Evolutionary conservation across 1,140 invertebrate genomes (phyloP).

Genomic region (Caerostris darwini): DNA sequence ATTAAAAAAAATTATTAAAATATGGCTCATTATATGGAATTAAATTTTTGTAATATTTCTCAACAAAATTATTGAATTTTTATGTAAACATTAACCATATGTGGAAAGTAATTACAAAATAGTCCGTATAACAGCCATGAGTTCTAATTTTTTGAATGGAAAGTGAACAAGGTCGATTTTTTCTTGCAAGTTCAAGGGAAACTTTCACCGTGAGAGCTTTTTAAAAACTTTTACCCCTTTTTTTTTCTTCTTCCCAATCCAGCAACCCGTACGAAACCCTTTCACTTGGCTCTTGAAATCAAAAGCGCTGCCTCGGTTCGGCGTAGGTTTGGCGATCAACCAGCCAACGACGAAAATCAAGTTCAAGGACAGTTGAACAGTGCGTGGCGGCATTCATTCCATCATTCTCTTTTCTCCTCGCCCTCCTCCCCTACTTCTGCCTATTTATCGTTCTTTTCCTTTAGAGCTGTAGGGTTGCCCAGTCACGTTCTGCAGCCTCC

Average conservation of each 20-base stretch:
- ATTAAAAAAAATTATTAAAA: no score
- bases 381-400: constrained; percentile 72
- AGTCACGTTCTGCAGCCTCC: constrained; percentile 51
- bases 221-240: not conserved
- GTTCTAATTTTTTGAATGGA: no score
- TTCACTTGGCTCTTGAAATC: constrained; percentile 20
- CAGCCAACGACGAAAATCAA: constrained; percentile 61
- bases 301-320: not conserved
- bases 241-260: no score
- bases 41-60: no score
- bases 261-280: not conserved
- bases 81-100: no score
- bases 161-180: no score
- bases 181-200: not conserved
- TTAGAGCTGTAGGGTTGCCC: constrained; percentile 66
- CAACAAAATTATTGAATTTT: no score
- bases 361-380: constrained; percentile 73
- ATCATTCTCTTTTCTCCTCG: not conserved
- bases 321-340: constrained; percentile 64
- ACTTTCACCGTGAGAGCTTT: not conserved
- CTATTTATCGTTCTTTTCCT: constrained; percentile 61
- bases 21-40: no score
- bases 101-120: no score
- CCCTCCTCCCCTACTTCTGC: not conserved
- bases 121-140: no score